phyloP scores from a whole-genome alignment of 2,797 vertebrate species.

The Periparus ater region DNA sequence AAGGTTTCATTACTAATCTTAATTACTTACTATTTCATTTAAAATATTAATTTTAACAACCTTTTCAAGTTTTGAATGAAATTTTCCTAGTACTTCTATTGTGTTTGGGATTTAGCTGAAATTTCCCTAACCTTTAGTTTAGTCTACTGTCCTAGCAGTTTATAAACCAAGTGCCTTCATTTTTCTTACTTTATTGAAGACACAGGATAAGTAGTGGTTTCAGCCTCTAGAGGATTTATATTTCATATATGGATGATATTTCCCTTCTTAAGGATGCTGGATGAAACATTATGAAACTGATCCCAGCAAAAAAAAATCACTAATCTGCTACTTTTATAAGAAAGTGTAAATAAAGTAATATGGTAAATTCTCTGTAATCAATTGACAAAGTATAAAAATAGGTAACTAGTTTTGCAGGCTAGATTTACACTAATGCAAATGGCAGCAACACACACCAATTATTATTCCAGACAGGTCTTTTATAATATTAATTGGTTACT shows the following conservation, averaged over 20 bases:
- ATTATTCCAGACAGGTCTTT: background rate
- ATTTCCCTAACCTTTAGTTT: background rate
- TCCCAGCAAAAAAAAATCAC: background rate
- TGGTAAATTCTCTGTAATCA: background rate
- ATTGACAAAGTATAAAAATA: background rate
- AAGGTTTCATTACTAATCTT: background rate
- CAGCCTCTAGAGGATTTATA: background rate
- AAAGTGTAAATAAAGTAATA: background rate
- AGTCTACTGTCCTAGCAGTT: background rate
- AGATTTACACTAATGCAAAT: background rate
- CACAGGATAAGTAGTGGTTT: background rate
- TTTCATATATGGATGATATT: background rate
- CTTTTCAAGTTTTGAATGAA: background rate
- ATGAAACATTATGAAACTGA: background rate
- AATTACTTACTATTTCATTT: background rate
- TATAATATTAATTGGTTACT: background rate
- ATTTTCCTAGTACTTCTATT: background rate
- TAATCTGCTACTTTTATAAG: background rate
- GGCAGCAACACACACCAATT: background rate
- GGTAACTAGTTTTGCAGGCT: background rate
- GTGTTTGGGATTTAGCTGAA: background rate
- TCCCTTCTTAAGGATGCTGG: background rate
- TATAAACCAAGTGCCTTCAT: background rate
- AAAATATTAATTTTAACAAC: background rate
- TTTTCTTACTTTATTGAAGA: background rate